Evolutionary conservation across 2,888 invertebrate genomes (phyloP).

Genomic region (Ochlodes sylvanus): DNA sequence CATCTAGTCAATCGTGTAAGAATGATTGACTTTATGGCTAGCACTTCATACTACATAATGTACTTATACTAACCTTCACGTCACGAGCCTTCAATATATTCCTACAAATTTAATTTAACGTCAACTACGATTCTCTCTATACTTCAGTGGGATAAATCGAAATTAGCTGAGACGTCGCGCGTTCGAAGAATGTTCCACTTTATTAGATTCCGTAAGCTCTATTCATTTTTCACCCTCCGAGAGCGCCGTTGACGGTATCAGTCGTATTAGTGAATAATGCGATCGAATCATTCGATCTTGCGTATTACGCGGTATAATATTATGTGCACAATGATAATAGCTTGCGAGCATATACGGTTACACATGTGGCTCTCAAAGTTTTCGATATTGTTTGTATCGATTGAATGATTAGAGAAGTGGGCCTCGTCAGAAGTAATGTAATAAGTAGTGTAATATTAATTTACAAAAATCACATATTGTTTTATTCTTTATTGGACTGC

Average conservation of each 20-base stretch:
- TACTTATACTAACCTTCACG: no score
- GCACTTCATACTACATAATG: no score
- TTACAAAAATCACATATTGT: no score
- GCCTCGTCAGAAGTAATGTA: no score
- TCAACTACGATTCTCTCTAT: not conserved
- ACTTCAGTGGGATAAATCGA: slow-evolving; percentile 47
- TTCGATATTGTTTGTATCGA: slow-evolving; percentile 21
- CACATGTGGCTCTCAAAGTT: slow-evolving; percentile 59
- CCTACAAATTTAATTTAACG: no score
- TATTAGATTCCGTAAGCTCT: slow-evolving; percentile 82
- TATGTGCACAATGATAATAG: slow-evolving; percentile 77
- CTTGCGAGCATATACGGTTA: slow-evolving; percentile 71
- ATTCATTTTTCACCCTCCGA: slow-evolving; percentile 78
- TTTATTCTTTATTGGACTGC: no score
- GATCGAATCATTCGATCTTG: slow-evolving; percentile 75
- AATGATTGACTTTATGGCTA: no score
- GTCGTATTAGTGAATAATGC: slow-evolving; percentile 80
- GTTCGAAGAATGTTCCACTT: slow-evolving; percentile 75
- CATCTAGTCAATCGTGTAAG: no score
- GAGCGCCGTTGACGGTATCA: slow-evolving; percentile 73
- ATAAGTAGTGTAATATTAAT: no score
- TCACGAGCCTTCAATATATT: no score
- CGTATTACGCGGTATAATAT: slow-evolving; percentile 67
- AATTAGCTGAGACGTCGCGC: slow-evolving; percentile 66
- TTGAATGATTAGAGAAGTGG: no score